Percentiles rank a stretch among this genome's conserved stretches.
Evolutionary conservation across 1,140 invertebrate genomes (phyloP).

Genomic region (Euglossa dilemma): DNA sequence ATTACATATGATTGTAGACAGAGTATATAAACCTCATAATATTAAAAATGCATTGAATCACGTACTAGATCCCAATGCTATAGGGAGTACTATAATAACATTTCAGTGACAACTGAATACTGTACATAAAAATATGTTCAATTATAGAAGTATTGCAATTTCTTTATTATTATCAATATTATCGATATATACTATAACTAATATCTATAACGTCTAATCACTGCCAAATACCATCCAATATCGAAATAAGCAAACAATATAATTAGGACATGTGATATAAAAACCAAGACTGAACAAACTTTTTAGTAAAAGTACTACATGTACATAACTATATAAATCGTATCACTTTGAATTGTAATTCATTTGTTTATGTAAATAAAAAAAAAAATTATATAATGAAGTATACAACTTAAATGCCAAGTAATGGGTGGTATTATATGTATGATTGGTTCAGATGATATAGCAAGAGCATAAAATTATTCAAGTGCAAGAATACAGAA

Average conservation of each 20-base stretch:
- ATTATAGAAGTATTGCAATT: constrained; percentile 27
- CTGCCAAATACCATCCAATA: constrained; percentile 31
- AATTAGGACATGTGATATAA: constrained; percentile 46
- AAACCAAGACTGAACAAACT: constrained; percentile 66
- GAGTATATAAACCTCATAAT: constrained; percentile 86
- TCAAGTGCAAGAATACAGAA: too few relatives aligned
- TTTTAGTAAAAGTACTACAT: constrained; percentile 19
- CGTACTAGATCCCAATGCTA: constrained; percentile 85
- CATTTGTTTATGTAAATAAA: constrained; percentile 10
- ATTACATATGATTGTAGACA: constrained; percentile 85
- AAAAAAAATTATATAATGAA: not conserved
- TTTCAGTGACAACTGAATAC: constrained; percentile 83
- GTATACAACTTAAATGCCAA: not conserved
- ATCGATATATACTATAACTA: constrained; percentile 33
- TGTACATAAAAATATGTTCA: constrained; percentile 11
- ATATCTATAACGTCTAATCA: constrained; percentile 5
- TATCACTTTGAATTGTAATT: constrained; percentile 21
- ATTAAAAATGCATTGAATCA: constrained; percentile 88
- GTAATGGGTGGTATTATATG: not conserved
- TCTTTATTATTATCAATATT: not conserved
- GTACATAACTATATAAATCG: constrained; percentile 11
- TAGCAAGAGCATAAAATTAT: too few relatives aligned
- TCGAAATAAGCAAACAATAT: not conserved
- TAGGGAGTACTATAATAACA: constrained; percentile 89
- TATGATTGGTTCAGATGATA: not conserved